Evolutionary conservation across 2,797 vertebrate genomes (phyloP), one percentile per base, ranked within the genome.

Genomic region (Sebastes itinus): DNA sequence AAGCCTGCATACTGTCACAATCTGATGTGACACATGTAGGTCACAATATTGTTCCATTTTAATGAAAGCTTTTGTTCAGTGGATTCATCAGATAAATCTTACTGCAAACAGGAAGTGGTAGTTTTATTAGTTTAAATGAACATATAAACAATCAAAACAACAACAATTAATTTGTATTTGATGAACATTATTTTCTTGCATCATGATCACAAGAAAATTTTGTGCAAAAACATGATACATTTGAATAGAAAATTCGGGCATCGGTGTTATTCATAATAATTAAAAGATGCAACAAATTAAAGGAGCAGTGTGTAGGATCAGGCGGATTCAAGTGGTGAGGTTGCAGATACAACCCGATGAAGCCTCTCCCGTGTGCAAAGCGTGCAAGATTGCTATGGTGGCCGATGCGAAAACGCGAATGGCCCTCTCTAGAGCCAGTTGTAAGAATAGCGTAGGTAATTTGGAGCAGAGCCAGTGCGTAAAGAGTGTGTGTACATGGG

Each of bases 361-460:
- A 46, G 42, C 42, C 16, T 18, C 38, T 42, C 38, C 38, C 14
- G 16, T 46, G 42, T 20, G 16, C 42, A 0, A 46, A 46, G 16
- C 16, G 3, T 46, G 0, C 20, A 46, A 1, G 38, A 42, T 42
- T 16, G 38, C 14, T 42, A 42, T 42, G 38, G 38, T 42, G 38
- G 38, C 38, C 6, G 6, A 42, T 42, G 38, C 1, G 38, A 42
- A 42, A 42, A 16, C 1, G 14, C 6, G 3, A 42, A 42, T 42
- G 38, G 38, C 38, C 38, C 6, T 42, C 38, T 42, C 38, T 42
- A 42, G 38, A 16, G 38, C 14, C 14, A 42, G 38, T 42, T 16
- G 38, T 16, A 42, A 42, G 38, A 42, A 42, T 0, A 42, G 38
- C 14, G 38, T 42, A 18, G 42, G 42, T 46, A 0, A 46, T 46